Evolutionary conservation across 23 tunicate species (phyloP).

Genomic region (Pegea sp.): DNA sequence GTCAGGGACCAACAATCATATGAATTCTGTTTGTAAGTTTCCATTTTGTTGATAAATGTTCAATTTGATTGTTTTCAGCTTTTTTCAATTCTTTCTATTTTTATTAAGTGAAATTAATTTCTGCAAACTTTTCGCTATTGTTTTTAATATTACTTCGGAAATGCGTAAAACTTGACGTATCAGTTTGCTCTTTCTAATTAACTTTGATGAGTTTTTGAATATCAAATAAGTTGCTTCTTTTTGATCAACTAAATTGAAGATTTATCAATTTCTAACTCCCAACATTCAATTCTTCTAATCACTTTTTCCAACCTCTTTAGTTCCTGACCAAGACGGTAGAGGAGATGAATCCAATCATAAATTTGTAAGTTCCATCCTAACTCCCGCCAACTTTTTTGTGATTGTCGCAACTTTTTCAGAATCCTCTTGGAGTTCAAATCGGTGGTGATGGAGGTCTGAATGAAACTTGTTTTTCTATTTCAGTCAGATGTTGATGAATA

Average conservation of each 20-base stretch:
- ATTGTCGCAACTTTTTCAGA: conserved; percentile 10
- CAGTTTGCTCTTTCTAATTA: not conserved
- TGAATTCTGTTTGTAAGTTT: conserved; percentile 86
- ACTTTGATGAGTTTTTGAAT: not conserved
- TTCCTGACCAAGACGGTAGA: conserved; percentile 95
- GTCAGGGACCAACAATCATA: conserved; percentile 43
- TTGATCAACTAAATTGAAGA: too few species aligned
- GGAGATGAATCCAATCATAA: conserved; percentile 76
- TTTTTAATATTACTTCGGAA: too few species aligned
- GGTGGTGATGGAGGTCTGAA: conserved; percentile 37
- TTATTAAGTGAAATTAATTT: too few species aligned
- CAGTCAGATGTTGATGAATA: not conserved
- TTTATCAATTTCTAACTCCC: too few species aligned
- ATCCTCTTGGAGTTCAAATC: conserved; percentile 57
- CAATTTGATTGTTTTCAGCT: too few species aligned
- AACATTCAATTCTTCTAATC: not conserved
- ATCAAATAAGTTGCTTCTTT: not conserved
- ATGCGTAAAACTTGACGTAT: not conserved
- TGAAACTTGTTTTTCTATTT: too few species aligned
- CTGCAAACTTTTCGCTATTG: too few species aligned
- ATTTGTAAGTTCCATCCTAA: conserved; percentile 26
- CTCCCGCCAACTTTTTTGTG: not conserved
- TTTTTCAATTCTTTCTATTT: too few species aligned
- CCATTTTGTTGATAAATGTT: not conserved
- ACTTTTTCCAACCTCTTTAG: conserved; percentile 9